Percentiles rank a stretch among this genome's conserved stretches.
These are phyloP conservation scores for Seriola rivoliana DNA, from an alignment of 2,113 vertebrate genomes.

Conservation along the genomic window DNA sequence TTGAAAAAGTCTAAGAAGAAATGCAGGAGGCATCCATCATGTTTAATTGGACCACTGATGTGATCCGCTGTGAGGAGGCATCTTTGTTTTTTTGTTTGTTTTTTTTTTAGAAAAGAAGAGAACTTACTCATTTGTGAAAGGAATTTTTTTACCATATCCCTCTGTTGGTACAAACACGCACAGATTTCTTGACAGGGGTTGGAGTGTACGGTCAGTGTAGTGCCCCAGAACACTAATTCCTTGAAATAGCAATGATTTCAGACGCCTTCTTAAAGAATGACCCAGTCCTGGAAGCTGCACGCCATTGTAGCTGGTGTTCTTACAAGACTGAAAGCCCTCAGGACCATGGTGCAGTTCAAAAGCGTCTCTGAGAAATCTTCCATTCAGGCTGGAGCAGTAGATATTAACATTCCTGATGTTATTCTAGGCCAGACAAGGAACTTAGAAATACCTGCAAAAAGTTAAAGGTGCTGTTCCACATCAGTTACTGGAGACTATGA, in stretches of 20 bases:
- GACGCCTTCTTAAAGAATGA: constrained; percentile 29
- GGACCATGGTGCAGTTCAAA: constrained; percentile 43
- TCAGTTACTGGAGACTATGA: constrained; percentile 37
- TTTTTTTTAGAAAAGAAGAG: constrained; percentile 10
- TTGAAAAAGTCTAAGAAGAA: constrained; percentile 1
- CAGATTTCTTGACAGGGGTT: neutral
- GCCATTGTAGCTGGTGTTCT: constrained; percentile 35
- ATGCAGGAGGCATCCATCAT: neutral
- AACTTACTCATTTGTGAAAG: neutral
- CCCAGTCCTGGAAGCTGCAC: constrained; percentile 34
- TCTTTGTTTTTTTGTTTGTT: neutral
- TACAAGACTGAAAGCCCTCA: constrained; percentile 34
- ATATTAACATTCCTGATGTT: constrained; percentile 60
- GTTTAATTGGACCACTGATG: constrained; percentile 23
- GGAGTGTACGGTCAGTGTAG: neutral
- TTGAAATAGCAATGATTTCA: constrained; percentile 45
- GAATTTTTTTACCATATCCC: neutral
- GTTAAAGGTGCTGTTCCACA: constrained; percentile 46
- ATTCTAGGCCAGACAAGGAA: constrained; percentile 23
- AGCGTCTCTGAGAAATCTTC: constrained; percentile 32
- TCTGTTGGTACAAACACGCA: neutral
- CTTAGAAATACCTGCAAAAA: constrained; percentile 43
- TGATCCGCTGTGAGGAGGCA: neutral
- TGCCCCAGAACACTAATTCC: neutral
- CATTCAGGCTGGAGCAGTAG: constrained; percentile 35